These are phyloP conservation scores for Thrips palmi DNA, from an alignment of 1,140 invertebrate species.

Conservation along the genomic window DNA sequence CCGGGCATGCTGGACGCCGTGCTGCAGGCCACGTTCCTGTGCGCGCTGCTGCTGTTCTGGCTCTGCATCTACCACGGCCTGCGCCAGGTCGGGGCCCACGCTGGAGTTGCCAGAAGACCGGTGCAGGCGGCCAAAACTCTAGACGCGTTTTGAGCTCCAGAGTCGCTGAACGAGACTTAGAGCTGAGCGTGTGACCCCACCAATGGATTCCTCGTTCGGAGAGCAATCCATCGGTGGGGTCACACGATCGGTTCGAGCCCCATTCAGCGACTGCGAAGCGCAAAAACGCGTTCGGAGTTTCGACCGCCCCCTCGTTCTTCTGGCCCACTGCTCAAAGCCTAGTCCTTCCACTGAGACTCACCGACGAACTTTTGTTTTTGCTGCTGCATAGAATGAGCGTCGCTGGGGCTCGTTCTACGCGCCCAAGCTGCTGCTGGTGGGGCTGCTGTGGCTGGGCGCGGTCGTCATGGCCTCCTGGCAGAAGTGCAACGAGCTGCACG, in stretches of 20 bases:
- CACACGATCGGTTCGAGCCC: no score
- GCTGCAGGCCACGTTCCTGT: constrained; percentile 79
- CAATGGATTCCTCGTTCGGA: no score
- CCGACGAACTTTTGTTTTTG: constrained; percentile 11
- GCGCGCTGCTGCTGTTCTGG: constrained; percentile 80
- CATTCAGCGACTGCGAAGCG: no score
- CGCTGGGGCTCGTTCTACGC: constrained; percentile 73
- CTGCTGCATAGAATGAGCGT: constrained; percentile 58
- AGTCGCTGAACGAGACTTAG: no score
- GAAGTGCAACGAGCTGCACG: constrained; percentile 68
- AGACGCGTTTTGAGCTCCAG: no score
- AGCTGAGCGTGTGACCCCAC: no score
- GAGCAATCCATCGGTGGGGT: no score
- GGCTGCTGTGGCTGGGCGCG: constrained; percentile 70
- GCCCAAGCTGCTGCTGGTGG: constrained; percentile 75
- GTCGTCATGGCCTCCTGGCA: constrained; percentile 77
- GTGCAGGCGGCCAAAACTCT: no score
- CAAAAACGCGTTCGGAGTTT: no score
- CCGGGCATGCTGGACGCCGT: constrained; percentile 79
- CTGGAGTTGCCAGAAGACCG: no score
- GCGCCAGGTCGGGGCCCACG: constrained; percentile 64
- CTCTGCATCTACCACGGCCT: constrained; percentile 86
- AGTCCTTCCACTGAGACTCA: constrained; percentile 1
- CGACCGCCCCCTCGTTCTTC: no score
- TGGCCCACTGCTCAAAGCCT: no score